Evolutionary conservation across 1,140 invertebrate species (phyloP), one percentile per base, ranked within the genome.

Genomic region (Atta cephalotes): DNA sequence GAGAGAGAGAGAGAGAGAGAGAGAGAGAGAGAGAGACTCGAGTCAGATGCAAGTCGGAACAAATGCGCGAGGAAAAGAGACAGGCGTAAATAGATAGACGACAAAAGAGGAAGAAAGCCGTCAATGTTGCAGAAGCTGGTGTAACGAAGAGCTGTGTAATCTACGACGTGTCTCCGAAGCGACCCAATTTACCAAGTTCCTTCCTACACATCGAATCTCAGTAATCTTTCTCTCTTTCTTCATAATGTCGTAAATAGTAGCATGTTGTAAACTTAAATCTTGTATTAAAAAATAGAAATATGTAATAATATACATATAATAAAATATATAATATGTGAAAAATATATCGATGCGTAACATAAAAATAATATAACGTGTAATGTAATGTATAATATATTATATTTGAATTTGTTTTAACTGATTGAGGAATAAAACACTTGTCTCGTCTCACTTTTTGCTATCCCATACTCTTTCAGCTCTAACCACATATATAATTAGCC

Each of bases 111-210:
- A 66, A 77, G 65, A 58, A 58, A 89, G 35, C 60, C 21, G 72
- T 87, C 68, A 66, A 49, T 72, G 82, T 35, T 62, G 80, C 68
- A 74, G 78, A 31, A 74, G 39, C 56, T n/a, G 70, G 31, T 84
- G 70, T 82, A 74, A 89, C 89, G 53, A 70, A 85, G 84, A 87
- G 65, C 91, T 87, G 92, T 90, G 89, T 90, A 93, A 93, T 93
- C 91, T 87, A 91, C 91, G 91, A 93, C 90, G 91, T 88, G 88
- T 88, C 88, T 85, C 60, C 62, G 80, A 89, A 89, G 53, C 91
- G 93, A 93, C 92, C 92, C 87, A 93, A 93, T 92, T 92, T 88
- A 68, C 87, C 25, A 80, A 88, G 65, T 86, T 90, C 31, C 89
- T 91, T 90, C 89, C 89, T 91, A 90, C 89, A 84, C 89, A 78